These are phyloP conservation scores for Stenodera caucasica DNA, from an alignment of 2,888 invertebrate genomes.

Conservation along the genomic window DNA sequence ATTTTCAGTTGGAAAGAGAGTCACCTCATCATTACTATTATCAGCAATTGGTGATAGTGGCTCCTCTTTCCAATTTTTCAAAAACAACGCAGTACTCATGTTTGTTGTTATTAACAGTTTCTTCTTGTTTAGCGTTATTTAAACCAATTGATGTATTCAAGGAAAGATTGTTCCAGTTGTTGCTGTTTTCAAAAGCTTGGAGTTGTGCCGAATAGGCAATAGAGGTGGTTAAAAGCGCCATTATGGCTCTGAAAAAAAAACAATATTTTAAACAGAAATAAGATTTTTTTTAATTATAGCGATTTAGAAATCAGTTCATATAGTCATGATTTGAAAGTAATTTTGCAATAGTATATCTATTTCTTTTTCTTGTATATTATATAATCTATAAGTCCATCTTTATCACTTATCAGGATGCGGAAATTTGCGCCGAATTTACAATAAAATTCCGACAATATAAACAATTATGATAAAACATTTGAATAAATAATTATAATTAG, in stretches of 20 bases:
- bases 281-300: not conserved
- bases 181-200: constrained; percentile 15
- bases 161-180: constrained; percentile 48
- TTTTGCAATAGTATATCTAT: too few relatives aligned
- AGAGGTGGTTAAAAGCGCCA: constrained; percentile 73
- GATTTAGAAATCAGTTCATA: not conserved
- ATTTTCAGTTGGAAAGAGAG: constrained; percentile 36
- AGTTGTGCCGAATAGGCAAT: constrained; percentile 63
- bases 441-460: too few relatives aligned
- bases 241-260: constrained; percentile 72
- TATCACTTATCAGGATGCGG: not conserved
- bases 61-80: constrained; percentile 58
- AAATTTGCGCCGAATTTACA: not conserved
- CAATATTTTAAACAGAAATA: constrained; percentile 24
- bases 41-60: constrained; percentile 57
- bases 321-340: not conserved
- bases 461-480: too few relatives aligned
- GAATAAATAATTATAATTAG: too few relatives aligned
- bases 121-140: constrained; percentile 27
- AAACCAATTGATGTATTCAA: constrained; percentile 12
- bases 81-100: constrained; percentile 48
- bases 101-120: constrained; percentile 27
- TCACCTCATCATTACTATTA: constrained; percentile 48
- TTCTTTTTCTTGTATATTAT: not conserved
- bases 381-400: not conserved